Evolutionary conservation across 2,113 vertebrate species (phyloP).

Genomic region (Neopipo cinnamomea): DNA sequence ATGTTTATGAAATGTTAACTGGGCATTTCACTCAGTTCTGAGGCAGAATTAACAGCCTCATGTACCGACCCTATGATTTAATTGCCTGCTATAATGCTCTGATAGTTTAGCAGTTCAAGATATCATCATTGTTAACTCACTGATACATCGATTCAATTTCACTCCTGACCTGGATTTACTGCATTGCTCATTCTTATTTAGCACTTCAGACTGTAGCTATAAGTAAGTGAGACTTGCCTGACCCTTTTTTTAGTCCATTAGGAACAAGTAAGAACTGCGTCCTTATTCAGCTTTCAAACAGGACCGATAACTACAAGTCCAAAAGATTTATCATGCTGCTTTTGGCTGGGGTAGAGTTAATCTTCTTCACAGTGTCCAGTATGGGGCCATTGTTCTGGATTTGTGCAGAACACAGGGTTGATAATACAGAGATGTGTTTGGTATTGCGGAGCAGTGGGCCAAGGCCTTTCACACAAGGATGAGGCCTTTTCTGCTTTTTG

Average conservation of each 20-base stretch:
- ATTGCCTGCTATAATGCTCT: slow-evolving; percentile 38
- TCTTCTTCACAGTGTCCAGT: neutral
- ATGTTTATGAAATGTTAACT: slow-evolving; percentile 35
- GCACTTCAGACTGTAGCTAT: neutral
- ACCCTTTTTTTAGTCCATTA: neutral
- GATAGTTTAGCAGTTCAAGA: slow-evolving; percentile 45
- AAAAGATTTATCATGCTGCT: neutral
- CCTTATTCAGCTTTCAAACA: neutral
- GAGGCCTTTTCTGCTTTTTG: neutral
- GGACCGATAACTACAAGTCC: neutral
- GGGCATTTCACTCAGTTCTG: neutral
- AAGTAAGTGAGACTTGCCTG: neutral
- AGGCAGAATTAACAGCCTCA: slow-evolving; percentile 39
- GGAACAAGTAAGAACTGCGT: neutral
- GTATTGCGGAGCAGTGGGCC: neutral
- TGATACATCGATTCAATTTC: slow-evolving; percentile 15
- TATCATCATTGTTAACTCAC: slow-evolving; percentile 33
- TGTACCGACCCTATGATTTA: slow-evolving; percentile 23
- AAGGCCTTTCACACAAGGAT: neutral
- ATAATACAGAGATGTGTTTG: neutral
- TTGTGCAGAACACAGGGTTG: neutral
- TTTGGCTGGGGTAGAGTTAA: neutral
- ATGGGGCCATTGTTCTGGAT: neutral
- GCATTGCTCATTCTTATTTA: slow-evolving; percentile 18
- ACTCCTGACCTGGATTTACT: slow-evolving; percentile 52